These are phyloP conservation scores for Bicyclus anynana DNA, from an alignment of 1,140 invertebrate species.

Conservation along the genomic window DNA sequence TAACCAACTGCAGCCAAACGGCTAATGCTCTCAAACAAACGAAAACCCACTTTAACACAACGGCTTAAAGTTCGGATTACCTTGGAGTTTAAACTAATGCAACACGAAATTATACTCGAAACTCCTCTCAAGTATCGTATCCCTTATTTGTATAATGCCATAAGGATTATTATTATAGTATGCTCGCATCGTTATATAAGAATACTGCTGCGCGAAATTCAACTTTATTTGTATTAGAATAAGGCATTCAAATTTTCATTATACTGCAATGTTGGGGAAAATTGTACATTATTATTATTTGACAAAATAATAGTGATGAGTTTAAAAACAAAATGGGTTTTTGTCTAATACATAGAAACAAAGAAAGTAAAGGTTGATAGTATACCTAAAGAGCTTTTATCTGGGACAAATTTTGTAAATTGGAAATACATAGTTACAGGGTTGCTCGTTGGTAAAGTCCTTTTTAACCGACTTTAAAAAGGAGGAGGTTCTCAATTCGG, in stretches of 20 bases:
- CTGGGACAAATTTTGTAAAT: too few relatives aligned
- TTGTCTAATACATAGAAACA: too few relatives aligned
- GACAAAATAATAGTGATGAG: too few relatives aligned
- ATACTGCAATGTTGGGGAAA: not conserved
- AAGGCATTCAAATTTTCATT: constrained; percentile 19
- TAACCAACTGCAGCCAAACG: constrained; percentile 37
- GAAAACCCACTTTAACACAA: constrained; percentile 17
- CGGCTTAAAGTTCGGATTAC: constrained; percentile 30
- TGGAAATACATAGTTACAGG: too few relatives aligned
- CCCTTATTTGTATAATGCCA: constrained; percentile 15
- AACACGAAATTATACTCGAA: not conserved
- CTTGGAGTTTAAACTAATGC: not conserved
- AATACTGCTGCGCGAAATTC: not conserved
- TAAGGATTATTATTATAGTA: constrained; percentile 16
- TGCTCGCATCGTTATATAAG: not conserved
- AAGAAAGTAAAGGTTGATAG: too few relatives aligned
- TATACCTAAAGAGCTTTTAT: too few relatives aligned
- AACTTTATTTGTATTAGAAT: constrained; percentile 11
- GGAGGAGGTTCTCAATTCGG: too few relatives aligned
- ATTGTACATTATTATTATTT: too few relatives aligned
- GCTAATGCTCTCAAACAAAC: constrained; percentile 27
- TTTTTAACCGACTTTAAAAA: too few relatives aligned
- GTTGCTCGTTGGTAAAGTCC: too few relatives aligned
- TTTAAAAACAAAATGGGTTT: too few relatives aligned
- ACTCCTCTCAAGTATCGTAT: not conserved